A percentile compares a stretch with the other conserved stretches of the same genome.
phyloP scores from a whole-genome alignment of 2,797 vertebrate species.

The Semaprochilodus insignis region DNA sequence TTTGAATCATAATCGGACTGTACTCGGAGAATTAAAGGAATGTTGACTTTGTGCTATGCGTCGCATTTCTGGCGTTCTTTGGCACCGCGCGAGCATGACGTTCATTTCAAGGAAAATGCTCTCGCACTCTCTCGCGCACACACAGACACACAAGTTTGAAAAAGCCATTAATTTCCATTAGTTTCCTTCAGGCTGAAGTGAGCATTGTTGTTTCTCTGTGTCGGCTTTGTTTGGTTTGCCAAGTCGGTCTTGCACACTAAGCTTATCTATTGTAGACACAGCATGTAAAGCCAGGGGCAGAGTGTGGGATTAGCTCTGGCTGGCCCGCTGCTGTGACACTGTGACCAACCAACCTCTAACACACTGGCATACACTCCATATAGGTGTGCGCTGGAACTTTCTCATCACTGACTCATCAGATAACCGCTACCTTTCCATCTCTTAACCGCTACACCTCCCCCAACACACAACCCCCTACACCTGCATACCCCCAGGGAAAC shows the following conservation, averaged over 20 bases:
- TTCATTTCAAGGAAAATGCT: slow-evolving; percentile 34
- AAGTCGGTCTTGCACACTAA: slow-evolving; percentile 52
- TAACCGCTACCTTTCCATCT: slow-evolving; percentile 18
- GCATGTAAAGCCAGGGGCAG: slow-evolving; percentile 48
- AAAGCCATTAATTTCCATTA: slow-evolving; percentile 57
- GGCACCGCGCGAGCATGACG: slow-evolving; percentile 22
- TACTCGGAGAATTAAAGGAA: slow-evolving; percentile 26
- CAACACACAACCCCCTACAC: slow-evolving; percentile 5
- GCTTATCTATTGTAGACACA: slow-evolving; percentile 57
- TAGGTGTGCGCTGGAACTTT: not conserved
- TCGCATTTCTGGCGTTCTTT: slow-evolving; percentile 39
- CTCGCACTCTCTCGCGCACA: not conserved
- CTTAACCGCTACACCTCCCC: slow-evolving; percentile 16
- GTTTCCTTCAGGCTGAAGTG: slow-evolving; percentile 48
- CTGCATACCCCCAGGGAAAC: slow-evolving; percentile 7
- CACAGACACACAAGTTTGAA: slow-evolving; percentile 31
- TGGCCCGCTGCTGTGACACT: slow-evolving; percentile 39
- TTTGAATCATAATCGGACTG: slow-evolving; percentile 48
- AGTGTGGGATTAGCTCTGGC: slow-evolving; percentile 47
- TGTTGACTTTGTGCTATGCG: slow-evolving; percentile 35
- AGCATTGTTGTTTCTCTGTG: slow-evolving; percentile 48
- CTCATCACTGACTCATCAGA: slow-evolving; percentile 38
- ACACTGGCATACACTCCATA: slow-evolving; percentile 17
- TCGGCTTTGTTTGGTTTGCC: slow-evolving; percentile 50
- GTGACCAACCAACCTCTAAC: slow-evolving; percentile 19